phyloP scores from a whole-genome alignment of 2,113 vertebrate genomes.

The Daboia siamensis region DNA sequence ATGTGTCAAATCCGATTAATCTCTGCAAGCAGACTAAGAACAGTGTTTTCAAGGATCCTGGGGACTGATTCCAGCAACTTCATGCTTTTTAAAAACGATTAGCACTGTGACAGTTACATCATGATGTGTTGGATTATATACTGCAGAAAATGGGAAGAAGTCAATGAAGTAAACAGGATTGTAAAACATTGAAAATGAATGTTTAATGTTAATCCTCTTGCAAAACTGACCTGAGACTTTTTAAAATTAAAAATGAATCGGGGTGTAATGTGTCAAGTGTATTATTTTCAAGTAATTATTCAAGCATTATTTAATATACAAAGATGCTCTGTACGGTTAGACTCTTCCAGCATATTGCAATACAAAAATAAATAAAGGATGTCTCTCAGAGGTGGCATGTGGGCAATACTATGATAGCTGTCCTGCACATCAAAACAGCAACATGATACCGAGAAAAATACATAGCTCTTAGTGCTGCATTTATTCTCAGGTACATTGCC shows the following conservation, averaged over 20 bases:
- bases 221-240: neutral
- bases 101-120: neutral
- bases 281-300: constrained; percentile 66
- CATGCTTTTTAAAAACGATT: neutral
- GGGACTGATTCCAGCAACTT: neutral
- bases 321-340: constrained; percentile 48
- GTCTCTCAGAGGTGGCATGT: constrained; percentile 53
- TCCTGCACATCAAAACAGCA: constrained; percentile 70
- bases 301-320: constrained; percentile 71
- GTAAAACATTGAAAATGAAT: constrained; percentile 29
- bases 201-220: constrained; percentile 31
- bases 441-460: constrained; percentile 63
- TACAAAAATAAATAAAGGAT: constrained; percentile 60
- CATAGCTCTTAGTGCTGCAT: constrained; percentile 53
- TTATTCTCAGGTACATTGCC: constrained; percentile 59
- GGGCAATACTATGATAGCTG: constrained; percentile 55
- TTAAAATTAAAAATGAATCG: constrained; percentile 36
- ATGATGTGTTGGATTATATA: neutral
- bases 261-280: constrained; percentile 50
- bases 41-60: neutral
- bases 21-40: neutral
- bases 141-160: constrained; percentile 43
- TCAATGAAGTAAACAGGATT: constrained; percentile 51
- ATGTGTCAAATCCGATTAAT: neutral
- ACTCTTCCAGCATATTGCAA: constrained; percentile 39